These are phyloP conservation scores for Pelodiscus sinensis DNA, from an alignment of 2,113 vertebrate species.

Conservation along the genomic window DNA sequence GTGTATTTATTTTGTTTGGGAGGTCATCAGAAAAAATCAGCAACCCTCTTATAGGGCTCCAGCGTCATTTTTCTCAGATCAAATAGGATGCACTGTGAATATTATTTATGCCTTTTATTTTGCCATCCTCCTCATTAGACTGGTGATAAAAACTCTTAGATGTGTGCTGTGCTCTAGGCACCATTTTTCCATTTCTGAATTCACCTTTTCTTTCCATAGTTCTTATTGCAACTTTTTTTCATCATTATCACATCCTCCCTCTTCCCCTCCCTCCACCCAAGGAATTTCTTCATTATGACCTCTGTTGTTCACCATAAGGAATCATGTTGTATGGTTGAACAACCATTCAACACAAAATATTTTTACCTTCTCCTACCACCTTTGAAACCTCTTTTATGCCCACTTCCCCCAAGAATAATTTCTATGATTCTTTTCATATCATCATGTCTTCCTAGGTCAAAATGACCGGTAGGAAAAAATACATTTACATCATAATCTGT, in stretches of 20 bases:
- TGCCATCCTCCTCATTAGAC: slow-evolving; percentile 29
- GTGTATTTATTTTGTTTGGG: slow-evolving; percentile 24
- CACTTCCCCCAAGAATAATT: slow-evolving; percentile 59
- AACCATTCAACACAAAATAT: slow-evolving; percentile 41
- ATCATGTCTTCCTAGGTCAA: slow-evolving; percentile 70
- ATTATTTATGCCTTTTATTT: slow-evolving; percentile 48
- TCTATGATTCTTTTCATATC: slow-evolving; percentile 67
- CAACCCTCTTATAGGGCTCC: slow-evolving; percentile 22
- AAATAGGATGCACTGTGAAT: slow-evolving; percentile 31
- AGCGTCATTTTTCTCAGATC: slow-evolving; percentile 19
- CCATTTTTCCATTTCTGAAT: slow-evolving; percentile 32
- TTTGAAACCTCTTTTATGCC: slow-evolving; percentile 64
- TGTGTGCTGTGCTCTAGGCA: slow-evolving; percentile 29
- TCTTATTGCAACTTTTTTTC: slow-evolving; percentile 32
- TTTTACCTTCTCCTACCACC: slow-evolving; percentile 59
- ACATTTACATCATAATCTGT: slow-evolving; percentile 67
- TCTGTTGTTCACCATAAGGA: slow-evolving; percentile 69
- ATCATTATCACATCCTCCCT: slow-evolving; percentile 44
- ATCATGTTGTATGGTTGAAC: slow-evolving; percentile 67
- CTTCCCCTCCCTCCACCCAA: slow-evolving; percentile 9
- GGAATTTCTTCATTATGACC: slow-evolving; percentile 56
- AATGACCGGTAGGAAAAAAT: slow-evolving; percentile 60
- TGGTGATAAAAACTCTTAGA: slow-evolving; percentile 43
- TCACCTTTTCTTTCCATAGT: slow-evolving; percentile 55
- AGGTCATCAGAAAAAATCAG: slow-evolving; percentile 23